Evolutionary conservation across 2,797 vertebrate species (phyloP).

Genomic region (Holocentrus rufus): DNA sequence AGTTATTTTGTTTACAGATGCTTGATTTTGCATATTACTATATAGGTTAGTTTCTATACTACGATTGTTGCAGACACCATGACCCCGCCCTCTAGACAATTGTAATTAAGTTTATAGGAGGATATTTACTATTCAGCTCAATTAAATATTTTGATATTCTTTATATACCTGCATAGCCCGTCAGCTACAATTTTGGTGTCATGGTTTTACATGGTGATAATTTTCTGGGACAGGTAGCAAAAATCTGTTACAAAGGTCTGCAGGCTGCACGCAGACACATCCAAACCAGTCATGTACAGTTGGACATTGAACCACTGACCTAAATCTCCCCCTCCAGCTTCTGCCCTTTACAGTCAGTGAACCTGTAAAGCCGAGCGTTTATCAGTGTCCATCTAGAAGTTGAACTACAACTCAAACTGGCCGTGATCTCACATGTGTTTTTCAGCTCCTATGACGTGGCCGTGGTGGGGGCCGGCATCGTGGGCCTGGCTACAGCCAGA

Average conservation of each 20-base stretch:
- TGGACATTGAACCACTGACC: conserved; percentile 58
- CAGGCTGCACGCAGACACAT: not conserved
- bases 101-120: not conserved
- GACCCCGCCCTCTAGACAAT: not conserved
- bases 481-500: conserved; percentile 91
- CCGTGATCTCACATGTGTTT: conserved; percentile 24
- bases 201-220: not conserved
- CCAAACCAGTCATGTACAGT: not conserved
- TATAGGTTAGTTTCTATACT: not conserved
- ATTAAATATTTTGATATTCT: not conserved
- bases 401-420: not conserved
- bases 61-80: not conserved
- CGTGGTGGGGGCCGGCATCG: conserved; percentile 91
- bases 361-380: not conserved
- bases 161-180: conserved; percentile 1
- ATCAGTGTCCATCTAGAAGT: not conserved
- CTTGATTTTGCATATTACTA: not conserved
- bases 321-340: conserved; percentile 3
- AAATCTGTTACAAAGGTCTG: conserved; percentile 44
- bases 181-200: not conserved
- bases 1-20: not conserved
- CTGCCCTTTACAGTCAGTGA: not conserved
- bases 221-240: conserved; percentile 14
- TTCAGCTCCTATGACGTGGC: conserved; percentile 86
- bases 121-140: not conserved